Conservation (phyloP, 2,797 vertebrate genomes). For the Catamblyrhynchus diadema region DNA sequence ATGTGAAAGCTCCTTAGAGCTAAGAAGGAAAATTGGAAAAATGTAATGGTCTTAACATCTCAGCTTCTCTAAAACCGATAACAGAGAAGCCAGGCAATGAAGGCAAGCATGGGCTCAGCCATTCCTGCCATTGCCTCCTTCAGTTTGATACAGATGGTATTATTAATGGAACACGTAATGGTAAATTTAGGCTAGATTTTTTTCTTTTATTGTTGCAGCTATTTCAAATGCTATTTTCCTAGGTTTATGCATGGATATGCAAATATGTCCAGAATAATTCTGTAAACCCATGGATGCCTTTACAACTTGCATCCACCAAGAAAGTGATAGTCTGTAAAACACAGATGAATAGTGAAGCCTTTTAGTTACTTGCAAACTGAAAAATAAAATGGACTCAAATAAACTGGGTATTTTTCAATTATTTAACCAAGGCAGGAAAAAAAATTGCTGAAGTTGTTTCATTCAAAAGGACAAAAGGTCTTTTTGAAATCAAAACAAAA, state of each 20-base stretch:
- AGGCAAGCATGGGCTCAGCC: neutral
- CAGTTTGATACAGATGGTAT: neutral
- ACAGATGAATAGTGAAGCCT: neutral
- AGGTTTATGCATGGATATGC: neutral
- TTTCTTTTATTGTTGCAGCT: neutral
- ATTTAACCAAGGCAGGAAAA: neutral
- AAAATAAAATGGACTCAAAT: neutral
- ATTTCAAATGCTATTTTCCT: neutral
- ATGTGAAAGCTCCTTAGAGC: neutral
- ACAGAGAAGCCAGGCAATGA: rapidly evolving
- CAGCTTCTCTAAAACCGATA: neutral
- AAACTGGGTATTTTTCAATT: neutral
- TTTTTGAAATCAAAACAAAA: neutral
- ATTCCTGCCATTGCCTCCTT: neutral
- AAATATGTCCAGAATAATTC: neutral
- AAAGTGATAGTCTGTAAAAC: neutral
- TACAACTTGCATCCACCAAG: neutral
- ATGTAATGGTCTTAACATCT: neutral
- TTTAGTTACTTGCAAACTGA: neutral
- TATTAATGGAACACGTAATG: neutral
- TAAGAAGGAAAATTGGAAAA: neutral
- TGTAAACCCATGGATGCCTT: neutral
- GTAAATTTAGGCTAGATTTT: neutral
- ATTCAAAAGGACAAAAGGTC: neutral
- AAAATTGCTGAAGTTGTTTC: neutral